Percentiles rank a stretch among this genome's conserved stretches.
Evolutionary conservation across 2,113 vertebrate genomes (phyloP).

Genomic region (Corvus cornix): DNA sequence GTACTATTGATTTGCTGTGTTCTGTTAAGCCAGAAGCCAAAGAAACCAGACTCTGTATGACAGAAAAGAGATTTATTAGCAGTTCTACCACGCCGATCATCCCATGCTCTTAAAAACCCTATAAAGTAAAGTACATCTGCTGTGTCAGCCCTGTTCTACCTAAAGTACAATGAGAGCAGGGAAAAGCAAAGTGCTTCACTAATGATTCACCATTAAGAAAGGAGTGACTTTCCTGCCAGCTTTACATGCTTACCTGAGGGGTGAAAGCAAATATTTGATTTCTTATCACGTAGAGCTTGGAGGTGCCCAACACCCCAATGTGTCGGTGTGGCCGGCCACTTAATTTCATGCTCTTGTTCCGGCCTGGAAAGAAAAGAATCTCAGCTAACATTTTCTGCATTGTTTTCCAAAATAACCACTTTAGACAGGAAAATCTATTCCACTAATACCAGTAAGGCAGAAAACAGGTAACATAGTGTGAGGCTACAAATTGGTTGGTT

Average conservation of each 20-base stretch:
- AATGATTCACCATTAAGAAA: background rate
- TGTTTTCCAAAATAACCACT: background rate
- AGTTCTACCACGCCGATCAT: background rate
- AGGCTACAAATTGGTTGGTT: background rate
- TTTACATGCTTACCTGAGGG: slow-evolving; percentile 81
- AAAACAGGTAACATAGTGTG: background rate
- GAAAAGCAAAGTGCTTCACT: background rate
- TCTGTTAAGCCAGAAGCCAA: background rate
- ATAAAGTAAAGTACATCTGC: background rate
- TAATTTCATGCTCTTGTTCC: slow-evolving; percentile 88
- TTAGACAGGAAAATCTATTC: background rate
- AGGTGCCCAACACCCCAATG: slow-evolving; percentile 96
- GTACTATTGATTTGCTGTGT: background rate
- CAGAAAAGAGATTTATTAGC: background rate
- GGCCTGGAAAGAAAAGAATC: slow-evolving; percentile 73
- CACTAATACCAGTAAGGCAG: background rate
- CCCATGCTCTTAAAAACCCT: background rate
- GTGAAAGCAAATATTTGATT: slow-evolving; percentile 92
- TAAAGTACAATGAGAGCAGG: background rate
- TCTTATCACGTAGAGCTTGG: slow-evolving; percentile 94
- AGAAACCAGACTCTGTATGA: background rate
- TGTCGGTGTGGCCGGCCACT: slow-evolving; percentile 93
- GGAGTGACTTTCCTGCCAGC: background rate
- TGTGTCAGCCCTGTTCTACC: background rate
- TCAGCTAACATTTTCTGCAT: background rate